Conservation (phyloP, 1,140 invertebrate genomes). For the Drosophila tropicalis region DNA sequence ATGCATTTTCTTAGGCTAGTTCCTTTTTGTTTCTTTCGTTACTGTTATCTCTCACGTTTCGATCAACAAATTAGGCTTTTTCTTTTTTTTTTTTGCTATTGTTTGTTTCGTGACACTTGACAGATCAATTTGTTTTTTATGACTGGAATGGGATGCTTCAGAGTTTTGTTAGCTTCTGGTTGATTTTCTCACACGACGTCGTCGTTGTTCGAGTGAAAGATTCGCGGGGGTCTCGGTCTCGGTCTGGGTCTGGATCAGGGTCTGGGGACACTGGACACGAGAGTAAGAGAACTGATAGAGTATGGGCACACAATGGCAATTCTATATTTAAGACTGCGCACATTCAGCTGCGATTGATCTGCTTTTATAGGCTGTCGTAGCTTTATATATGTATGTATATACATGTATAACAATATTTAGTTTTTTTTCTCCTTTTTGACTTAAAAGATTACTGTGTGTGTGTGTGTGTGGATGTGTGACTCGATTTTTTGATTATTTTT, state of each 20-base stretch:
- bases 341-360: conserved; percentile 52
- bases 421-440: conserved; percentile 39
- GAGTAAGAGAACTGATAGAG: conserved; percentile 28
- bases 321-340: conserved; percentile 56
- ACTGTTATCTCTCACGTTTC: neutral
- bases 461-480: conserved; percentile 45
- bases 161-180: neutral
- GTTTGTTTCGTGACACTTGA: neutral
- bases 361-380: conserved; percentile 63
- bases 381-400: conserved; percentile 29
- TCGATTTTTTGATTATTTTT: conserved; percentile 73
- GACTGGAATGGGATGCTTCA: neutral
- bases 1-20: conserved; percentile 52
- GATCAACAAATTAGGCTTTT: neutral
- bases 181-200: neutral
- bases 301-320: conserved; percentile 37
- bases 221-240: no score
- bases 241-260: no score
- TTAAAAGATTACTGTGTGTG: conserved; percentile 44
- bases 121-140: neutral
- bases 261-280: neutral
- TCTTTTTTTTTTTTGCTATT: neutral
- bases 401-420: neutral
- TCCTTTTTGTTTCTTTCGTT: neutral
- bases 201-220: neutral